Percentiles rank a stretch among this genome's conserved stretches.
Conservation (phyloP, 1,140 invertebrate genomes). For the Idris sp. region DNA sequence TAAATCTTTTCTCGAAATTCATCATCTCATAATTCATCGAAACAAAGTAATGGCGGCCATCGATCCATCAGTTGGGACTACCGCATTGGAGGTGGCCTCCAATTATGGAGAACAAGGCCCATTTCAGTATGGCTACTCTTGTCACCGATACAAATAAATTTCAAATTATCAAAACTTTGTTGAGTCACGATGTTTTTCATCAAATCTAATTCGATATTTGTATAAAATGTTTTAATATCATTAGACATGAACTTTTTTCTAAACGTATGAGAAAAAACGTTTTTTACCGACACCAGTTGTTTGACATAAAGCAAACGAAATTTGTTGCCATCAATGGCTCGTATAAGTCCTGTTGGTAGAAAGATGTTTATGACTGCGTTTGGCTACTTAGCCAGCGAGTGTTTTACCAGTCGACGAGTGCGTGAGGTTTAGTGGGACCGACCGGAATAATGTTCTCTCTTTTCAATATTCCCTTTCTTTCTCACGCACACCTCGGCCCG, state of each 20-base stretch:
- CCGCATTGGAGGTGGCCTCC: slow-evolving; percentile 42
- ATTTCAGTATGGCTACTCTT: slow-evolving; percentile 38
- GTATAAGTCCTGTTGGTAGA: slow-evolving; percentile 71
- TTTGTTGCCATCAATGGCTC: slow-evolving; percentile 74
- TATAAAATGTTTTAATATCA: no score
- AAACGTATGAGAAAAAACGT: no score
- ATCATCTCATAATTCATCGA: no score
- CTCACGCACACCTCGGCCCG: slow-evolving; percentile 12
- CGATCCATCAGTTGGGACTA: slow-evolving; percentile 34
- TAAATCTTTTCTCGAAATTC: no score
- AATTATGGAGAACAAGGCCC: slow-evolving; percentile 48
- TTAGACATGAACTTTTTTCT: no score
- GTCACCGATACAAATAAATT: slow-evolving; percentile 24
- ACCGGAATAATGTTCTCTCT: slow-evolving; percentile 22
- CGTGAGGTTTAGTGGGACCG: slow-evolving; percentile 63
- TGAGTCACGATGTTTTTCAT: background rate
- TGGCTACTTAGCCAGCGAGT: slow-evolving; percentile 68
- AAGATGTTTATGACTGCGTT: slow-evolving; percentile 73
- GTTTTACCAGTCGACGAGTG: slow-evolving; percentile 65
- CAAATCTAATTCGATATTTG: no score
- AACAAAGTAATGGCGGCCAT: slow-evolving; percentile 56
- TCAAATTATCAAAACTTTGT: slow-evolving; percentile 18
- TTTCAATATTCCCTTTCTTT: background rate
- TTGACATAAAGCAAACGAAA: no score
- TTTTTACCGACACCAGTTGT: no score